Evolutionary conservation across 2,797 vertebrate genomes (phyloP).

Genomic region (Thamnophis elegans): DNA sequence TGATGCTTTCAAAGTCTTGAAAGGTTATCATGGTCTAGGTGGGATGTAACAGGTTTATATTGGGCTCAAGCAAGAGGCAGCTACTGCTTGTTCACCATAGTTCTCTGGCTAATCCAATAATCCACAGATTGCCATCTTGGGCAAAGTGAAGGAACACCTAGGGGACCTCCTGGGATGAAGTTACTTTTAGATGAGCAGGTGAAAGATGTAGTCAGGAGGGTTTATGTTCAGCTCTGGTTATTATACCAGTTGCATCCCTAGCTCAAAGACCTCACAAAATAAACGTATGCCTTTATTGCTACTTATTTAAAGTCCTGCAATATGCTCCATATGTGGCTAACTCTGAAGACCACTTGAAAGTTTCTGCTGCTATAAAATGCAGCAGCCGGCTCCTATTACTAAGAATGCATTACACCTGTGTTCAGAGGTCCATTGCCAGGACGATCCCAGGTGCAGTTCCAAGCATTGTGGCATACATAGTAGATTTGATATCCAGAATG

Average conservation of each 20-base stretch:
- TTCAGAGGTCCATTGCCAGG: not conserved
- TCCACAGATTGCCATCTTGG: not conserved
- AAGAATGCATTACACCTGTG: not conserved
- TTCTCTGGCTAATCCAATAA: not conserved
- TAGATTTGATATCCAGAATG: not conserved
- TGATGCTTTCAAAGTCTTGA: not conserved
- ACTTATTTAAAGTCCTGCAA: not conserved
- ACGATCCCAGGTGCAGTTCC: not conserved
- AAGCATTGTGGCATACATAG: not conserved
- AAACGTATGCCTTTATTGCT: not conserved
- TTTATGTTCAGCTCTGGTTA: not conserved
- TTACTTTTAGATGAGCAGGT: not conserved
- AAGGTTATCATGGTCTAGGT: not conserved
- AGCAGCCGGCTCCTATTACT: not conserved
- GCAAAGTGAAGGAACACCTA: not conserved
- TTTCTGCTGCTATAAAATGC: not conserved
- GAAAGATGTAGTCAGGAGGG: not conserved
- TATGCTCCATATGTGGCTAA: not conserved
- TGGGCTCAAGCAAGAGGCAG: not conserved
- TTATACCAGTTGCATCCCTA: not conserved
- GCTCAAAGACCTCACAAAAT: not conserved
- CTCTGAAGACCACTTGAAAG: not conserved
- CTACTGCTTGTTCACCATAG: not conserved
- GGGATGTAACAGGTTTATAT: not conserved
- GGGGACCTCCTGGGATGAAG: not conserved